Base-by-base conservation (phyloP, 2,113 vertebrate species). In the Bagarius yarrelli region DNA sequence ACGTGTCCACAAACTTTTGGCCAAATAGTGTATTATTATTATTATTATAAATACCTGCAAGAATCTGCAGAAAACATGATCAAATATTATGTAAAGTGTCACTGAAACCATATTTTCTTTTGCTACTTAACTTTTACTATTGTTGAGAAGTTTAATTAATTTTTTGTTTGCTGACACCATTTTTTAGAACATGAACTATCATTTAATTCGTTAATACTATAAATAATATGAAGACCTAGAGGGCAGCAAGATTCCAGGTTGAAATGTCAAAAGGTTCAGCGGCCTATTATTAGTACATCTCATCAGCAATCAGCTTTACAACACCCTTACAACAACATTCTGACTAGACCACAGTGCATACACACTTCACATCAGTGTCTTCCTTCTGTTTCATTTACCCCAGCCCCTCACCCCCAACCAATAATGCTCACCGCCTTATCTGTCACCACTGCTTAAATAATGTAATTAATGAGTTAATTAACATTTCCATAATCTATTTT, bases 401-500 rank as follows among this genome's bases (percentile, higher is more conserved):
- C 81, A n/a, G n/a, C 63, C 73, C 73, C 40, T 55, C 63, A 16
- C 57, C 56, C 27, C 59, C 61, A 57, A 30, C 61, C 56, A 56
- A 84, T 64, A 78, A 82, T 81, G 76, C 80, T 81, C 80, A 80
- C 75, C 67, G 78, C 73, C 90, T 91, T 92, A 93, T 92, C 92
- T 94, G 93, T 94, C 93, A 94, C 91, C 91, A 91, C 93, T 90
- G 92, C 91, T 94, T 93, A 94, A 93, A 93, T 94, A 94, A 94
- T 94, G 92, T 94, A 92, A 93, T 94, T 94, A 94, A 94, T 94
- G 91, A 93, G 92, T 93, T 94, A 91, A 94, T 94, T 94, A 94
- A 94, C 93, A 94, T 93, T 94, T 94, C 88, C 91, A 90, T 94
- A 93, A 94, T 94, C 92, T 94, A 93, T 94, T 94, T 93, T 93